Conservation (phyloP, 2,888 invertebrate genomes). For the Nomada fucata region DNA sequence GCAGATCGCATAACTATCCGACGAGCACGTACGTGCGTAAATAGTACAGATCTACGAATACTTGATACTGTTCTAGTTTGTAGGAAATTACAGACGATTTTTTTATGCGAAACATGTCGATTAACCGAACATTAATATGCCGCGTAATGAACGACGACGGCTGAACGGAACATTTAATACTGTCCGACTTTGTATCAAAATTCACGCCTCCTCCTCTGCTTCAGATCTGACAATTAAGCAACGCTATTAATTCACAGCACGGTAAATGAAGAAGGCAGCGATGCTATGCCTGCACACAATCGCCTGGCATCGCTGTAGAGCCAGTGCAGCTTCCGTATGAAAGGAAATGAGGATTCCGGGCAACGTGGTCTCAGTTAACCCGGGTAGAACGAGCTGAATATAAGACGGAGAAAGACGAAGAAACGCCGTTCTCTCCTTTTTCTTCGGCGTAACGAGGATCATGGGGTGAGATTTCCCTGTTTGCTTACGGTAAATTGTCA, state of each 20-base stretch:
- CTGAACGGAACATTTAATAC: no score
- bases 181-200: no score
- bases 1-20: no score
- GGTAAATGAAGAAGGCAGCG: not conserved
- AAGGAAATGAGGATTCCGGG: constrained; percentile 15
- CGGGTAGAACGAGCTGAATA: not conserved
- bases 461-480: constrained; percentile 12
- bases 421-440: not conserved
- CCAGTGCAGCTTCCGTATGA: not conserved
- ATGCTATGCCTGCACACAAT: not conserved
- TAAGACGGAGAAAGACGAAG: not conserved
- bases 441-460: not conserved
- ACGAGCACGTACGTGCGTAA: no score
- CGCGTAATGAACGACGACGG: no score
- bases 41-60: no score
- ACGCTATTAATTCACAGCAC: not conserved
- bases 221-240: not conserved
- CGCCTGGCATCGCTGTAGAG: not conserved
- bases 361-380: not conserved
- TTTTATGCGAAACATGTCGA: no score
- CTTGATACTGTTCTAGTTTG: no score
- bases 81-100: no score
- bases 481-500: constrained; percentile 17
- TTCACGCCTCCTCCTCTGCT: not conserved
- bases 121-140: no score